Percentiles rank a stretch among this genome's conserved stretches.
Conservation (phyloP, 2,113 vertebrate genomes). For the Platichthys stellatus region DNA sequence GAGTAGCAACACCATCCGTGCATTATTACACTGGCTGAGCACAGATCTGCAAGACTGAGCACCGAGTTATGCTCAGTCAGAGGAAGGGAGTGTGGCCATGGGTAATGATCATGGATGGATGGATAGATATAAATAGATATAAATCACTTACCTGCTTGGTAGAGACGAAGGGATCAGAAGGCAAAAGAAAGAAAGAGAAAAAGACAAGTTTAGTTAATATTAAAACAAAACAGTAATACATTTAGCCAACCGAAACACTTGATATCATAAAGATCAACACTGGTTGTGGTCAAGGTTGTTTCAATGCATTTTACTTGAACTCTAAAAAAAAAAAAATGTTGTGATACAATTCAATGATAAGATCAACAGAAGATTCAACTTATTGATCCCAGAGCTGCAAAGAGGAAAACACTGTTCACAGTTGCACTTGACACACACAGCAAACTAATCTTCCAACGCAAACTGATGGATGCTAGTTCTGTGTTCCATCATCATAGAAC, state of each 20-base stretch:
- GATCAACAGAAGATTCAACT: neutral
- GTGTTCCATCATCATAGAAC: too few species aligned
- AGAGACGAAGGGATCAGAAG: neutral
- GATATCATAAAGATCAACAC: too few species aligned
- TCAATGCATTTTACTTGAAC: too few species aligned
- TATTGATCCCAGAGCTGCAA: neutral
- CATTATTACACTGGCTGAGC: constrained; percentile 65
- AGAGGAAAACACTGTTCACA: neutral
- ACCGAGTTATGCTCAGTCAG: constrained; percentile 59
- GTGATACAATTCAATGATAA: neutral
- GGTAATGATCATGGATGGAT: constrained; percentile 31
- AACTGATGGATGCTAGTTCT: too few species aligned
- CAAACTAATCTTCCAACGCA: too few species aligned
- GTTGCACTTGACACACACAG: neutral
- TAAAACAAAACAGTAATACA: too few species aligned
- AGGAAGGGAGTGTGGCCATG: constrained; percentile 28
- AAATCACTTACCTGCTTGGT: constrained; percentile 65
- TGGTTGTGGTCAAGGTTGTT: too few species aligned
- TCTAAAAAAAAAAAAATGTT: too few species aligned
- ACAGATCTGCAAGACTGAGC: constrained; percentile 37
- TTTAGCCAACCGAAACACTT: neutral
- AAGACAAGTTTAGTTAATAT: constrained; percentile 14
- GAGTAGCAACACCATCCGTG: constrained; percentile 61
- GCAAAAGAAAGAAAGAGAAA: constrained; percentile 12
- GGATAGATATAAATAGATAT: neutral